A percentile compares a stretch with the other conserved stretches of the same genome.
phyloP scores from a whole-genome alignment of 2,888 invertebrate species.

The Pseudococcus jackbeardsleyi region DNA sequence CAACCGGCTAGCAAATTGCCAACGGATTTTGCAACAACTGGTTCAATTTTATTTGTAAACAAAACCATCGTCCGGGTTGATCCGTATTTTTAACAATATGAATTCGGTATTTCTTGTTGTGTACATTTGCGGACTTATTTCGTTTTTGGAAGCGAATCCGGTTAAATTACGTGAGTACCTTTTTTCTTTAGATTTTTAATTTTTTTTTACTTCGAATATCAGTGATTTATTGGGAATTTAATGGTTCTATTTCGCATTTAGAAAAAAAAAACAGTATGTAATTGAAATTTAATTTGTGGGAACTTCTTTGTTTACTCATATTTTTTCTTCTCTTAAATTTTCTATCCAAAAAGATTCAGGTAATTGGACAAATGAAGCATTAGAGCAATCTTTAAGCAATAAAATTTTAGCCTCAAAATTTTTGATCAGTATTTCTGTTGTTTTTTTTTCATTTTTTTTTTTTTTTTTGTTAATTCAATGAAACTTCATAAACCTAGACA shows the following conservation, averaged over 20 bases:
- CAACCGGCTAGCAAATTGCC: constrained; percentile 51
- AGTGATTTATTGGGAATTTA: neutral
- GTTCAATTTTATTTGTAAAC: constrained; percentile 44
- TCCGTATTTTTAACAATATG: constrained; percentile 57
- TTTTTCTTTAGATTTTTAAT: neutral
- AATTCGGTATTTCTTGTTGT: constrained; percentile 56
- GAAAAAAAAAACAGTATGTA: neutral
- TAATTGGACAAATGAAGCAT: no score
- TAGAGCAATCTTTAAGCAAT: no score
- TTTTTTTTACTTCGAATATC: neutral
- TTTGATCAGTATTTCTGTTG: no score
- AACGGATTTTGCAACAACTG: constrained; percentile 56
- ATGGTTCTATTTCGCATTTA: neutral
- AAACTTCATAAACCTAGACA: no score
- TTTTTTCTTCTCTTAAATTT: no score
- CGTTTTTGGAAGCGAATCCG: neutral
- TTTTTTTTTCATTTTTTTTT: no score
- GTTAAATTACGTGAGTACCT: constrained; percentile 46
- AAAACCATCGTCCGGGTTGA: neutral
- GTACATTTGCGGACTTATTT: constrained; percentile 50
- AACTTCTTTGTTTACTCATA: no score
- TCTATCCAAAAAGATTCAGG: no score
- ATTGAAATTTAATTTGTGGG: no score
- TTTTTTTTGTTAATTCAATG: no score
- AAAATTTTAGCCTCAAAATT: no score